phyloP scores from a whole-genome alignment of 2,888 invertebrate species.

The Charanyca ferruginea region DNA sequence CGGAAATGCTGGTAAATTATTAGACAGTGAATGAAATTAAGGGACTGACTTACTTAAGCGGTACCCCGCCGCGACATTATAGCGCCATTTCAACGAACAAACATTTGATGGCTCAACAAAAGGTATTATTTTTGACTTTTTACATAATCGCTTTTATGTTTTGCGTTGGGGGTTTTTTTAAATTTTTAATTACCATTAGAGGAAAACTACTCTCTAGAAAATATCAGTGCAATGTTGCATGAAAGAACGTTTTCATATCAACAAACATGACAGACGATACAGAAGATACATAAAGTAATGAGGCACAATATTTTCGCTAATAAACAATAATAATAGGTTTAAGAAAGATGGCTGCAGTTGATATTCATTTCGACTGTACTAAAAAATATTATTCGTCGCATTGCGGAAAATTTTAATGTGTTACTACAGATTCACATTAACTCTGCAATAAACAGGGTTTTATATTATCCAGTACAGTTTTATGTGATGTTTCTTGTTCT shows the following conservation, averaged over 20 bases:
- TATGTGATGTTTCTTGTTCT: slow-evolving; percentile 1
- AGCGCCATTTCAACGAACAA: too few species aligned
- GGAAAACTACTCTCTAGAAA: not conserved
- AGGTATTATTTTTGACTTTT: too few species aligned
- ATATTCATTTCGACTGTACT: slow-evolving; percentile 5
- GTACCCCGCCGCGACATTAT: too few species aligned
- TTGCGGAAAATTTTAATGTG: slow-evolving; percentile 69
- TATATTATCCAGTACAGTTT: slow-evolving; percentile 31
- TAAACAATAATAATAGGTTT: slow-evolving; percentile 1
- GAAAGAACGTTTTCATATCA: slow-evolving; percentile 9
- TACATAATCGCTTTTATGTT: too few species aligned
- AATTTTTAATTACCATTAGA: too few species aligned
- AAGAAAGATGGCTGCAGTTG: slow-evolving; percentile 22
- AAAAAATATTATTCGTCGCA: slow-evolving; percentile 66
- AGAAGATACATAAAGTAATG: slow-evolving; percentile 8
- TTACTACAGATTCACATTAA: slow-evolving; percentile 45
- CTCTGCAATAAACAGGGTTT: slow-evolving; percentile 32
- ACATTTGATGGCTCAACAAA: too few species aligned
- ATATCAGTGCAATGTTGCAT: slow-evolving; percentile 1
- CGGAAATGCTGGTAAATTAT: too few species aligned
- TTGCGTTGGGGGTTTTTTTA: too few species aligned
- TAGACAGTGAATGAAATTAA: too few species aligned
- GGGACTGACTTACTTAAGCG: too few species aligned
- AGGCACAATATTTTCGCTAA: slow-evolving; percentile 19
- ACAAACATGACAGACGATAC: slow-evolving; percentile 5